Conservation (phyloP, 2,888 invertebrate species). For the Zhuqinia jingwanae region DNA sequence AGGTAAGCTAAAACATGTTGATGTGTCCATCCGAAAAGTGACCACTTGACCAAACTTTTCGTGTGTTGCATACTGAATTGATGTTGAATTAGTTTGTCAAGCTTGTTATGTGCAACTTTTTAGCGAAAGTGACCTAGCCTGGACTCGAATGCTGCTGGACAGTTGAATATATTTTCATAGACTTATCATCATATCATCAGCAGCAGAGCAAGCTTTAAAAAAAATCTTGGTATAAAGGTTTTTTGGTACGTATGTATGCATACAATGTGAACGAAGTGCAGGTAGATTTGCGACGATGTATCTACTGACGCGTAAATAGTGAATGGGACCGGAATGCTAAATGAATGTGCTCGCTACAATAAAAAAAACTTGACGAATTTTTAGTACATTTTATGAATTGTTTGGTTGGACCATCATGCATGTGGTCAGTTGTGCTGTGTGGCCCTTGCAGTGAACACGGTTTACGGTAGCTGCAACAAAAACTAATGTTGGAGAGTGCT, state of each 20-base stretch:
- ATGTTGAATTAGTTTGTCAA: conserved; percentile 42
- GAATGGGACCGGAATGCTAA: conserved; percentile 21
- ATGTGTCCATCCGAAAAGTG: neutral
- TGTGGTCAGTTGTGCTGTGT: conserved; percentile 37
- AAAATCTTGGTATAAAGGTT: neutral
- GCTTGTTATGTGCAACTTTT: neutral
- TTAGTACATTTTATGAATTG: conserved; percentile 24
- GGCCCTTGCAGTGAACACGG: conserved; percentile 32
- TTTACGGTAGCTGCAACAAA: neutral
- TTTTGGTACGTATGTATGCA: neutral
- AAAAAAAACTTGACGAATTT: conserved; percentile 48
- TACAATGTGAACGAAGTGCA: too few species aligned
- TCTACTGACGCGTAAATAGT: conserved; percentile 7
- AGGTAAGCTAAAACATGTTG: conserved; percentile 17
- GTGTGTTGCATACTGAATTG: conserved; percentile 43
- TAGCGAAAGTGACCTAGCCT: neutral
- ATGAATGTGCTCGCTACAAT: neutral
- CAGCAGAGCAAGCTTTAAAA: neutral
- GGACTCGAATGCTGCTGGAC: neutral
- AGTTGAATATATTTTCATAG: neutral
- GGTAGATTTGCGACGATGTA: conserved; percentile 1
- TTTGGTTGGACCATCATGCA: conserved; percentile 33
- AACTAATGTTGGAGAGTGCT: neutral
- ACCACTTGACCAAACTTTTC: conserved; percentile 37
- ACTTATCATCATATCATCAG: neutral